A percentile compares a stretch with the other conserved stretches of the same genome.
Conservation (phyloP, 2,888 invertebrate species). For the Sarcophaga rosellei region DNA sequence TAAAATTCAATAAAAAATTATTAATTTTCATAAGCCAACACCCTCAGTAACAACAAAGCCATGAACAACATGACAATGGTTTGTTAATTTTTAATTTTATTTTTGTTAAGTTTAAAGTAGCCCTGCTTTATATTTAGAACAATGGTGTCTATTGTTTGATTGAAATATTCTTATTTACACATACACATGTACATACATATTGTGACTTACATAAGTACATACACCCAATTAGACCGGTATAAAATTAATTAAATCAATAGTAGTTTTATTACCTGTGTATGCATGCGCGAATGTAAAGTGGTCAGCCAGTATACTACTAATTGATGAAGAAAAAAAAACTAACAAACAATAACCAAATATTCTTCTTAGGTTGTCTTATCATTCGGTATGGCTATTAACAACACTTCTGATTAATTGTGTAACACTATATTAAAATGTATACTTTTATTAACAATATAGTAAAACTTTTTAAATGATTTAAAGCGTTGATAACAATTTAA, state of each 20-base stretch:
- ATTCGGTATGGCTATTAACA: conserved; percentile 19
- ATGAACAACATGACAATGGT: conserved; percentile 28
- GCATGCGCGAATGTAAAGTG: no score
- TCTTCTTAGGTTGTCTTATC: neutral
- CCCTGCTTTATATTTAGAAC: neutral
- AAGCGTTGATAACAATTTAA: no score
- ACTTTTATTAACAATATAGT: no score
- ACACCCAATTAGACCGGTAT: no score
- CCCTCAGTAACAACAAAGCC: conserved; percentile 49
- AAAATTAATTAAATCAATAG: neutral
- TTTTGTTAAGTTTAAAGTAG: neutral
- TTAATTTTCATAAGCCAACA: conserved; percentile 47
- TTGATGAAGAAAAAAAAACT: no score
- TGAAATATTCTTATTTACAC: conserved; percentile 6
- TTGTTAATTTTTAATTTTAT: neutral
- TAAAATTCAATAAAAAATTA: conserved; percentile 10
- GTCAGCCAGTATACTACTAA: no score
- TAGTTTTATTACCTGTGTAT: neutral
- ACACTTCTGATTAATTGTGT: conserved; percentile 25
- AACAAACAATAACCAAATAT: neutral
- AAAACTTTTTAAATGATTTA: no score
- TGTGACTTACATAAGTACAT: no score
- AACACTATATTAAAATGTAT: conserved; percentile 5
- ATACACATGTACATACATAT: neutral
- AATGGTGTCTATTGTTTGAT: conserved; percentile 30